Percentiles rank a stretch among this genome's conserved stretches.
phyloP scores from a whole-genome alignment of 2,888 invertebrate genomes.

The Dysmachus trigonus region DNA sequence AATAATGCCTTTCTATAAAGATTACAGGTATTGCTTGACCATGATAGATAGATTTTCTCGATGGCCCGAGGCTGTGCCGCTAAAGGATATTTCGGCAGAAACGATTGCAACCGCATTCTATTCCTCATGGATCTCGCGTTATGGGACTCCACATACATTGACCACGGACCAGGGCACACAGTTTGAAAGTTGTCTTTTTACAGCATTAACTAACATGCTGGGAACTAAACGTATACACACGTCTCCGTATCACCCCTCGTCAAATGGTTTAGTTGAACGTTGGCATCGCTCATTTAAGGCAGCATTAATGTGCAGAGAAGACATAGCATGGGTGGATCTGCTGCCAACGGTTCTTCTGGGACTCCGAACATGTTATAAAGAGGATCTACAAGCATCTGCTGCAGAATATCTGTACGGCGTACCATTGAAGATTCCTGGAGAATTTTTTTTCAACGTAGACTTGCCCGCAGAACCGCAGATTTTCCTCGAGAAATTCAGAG shows the following conservation, averaged over 20 bases:
- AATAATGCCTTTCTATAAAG: background rate
- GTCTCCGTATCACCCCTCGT: slow-evolving; percentile 1
- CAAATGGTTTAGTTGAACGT: background rate
- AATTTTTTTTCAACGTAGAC: background rate
- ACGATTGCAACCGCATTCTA: slow-evolving; percentile 47
- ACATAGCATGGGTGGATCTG: background rate
- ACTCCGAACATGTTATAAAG: background rate
- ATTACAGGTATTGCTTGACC: background rate
- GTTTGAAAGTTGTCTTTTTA: slow-evolving; percentile 23
- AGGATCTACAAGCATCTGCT: background rate
- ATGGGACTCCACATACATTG: slow-evolving; percentile 14
- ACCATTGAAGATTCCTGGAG: background rate
- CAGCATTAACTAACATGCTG: background rate
- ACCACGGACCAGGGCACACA: slow-evolving; percentile 30
- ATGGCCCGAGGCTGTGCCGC: slow-evolving; percentile 27
- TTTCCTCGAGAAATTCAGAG: background rate
- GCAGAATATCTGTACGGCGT: background rate
- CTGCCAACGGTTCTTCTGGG: slow-evolving; percentile 1
- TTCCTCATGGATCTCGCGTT: slow-evolving; percentile 8
- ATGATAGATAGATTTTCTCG: slow-evolving; percentile 25
- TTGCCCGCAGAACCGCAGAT: background rate
- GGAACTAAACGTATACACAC: no score
- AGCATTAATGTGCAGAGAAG: background rate
- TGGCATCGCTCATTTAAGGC: slow-evolving; percentile 35
- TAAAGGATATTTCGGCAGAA: slow-evolving; percentile 14